Evolutionary conservation across 2,113 vertebrate species (phyloP), one percentile per base, ranked within the genome.

Genomic region (Myiozetetes cayanensis): DNA sequence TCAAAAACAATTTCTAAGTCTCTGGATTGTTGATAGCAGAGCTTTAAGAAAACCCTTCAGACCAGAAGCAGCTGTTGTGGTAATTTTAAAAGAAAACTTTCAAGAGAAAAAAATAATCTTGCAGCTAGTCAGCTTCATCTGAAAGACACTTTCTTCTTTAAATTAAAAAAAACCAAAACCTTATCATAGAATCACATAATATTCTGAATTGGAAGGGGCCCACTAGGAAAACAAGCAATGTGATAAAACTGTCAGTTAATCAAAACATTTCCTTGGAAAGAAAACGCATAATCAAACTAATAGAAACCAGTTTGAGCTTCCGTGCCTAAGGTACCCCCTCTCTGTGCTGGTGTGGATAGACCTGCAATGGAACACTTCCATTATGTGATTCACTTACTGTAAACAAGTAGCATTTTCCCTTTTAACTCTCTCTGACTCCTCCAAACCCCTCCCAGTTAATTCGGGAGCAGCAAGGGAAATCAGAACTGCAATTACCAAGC

Each of bases 351-450:
- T 75, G 79, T 67, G 62, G 59, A 58, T 12, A 72, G 25, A 74
- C 46, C 58, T 77, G 82, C 46, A 82, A 83, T 52, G 2, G 1
- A 85, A 59, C 8, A 6, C 70, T 55, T 67, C 53, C 81, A 91
- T 76, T 83, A 88, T 2, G 7, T 67, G 89, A 95, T 85, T 96
- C 83, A 79, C 58, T 61, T 79, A 71, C 37, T 81, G 49, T 92
- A 96, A 96, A 96, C 89, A 96, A 96, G 44, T 49, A 37, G 65
- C 78, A 75, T 95, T 97, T 94, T 96, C 87, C 67, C 89, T 96
- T 97, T 96, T 84, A 97, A 94, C 93, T 96, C 85, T 93, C 84
- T 30, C 86, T 12, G 74, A 78, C 82, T 96, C 62, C 90, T 96
- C 37, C 63, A 90, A 92, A 85, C 79, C 79, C 70, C 92, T 93